phyloP scores from a whole-genome alignment of 2,888 invertebrate species.

The Melinopterus prodromus region DNA sequence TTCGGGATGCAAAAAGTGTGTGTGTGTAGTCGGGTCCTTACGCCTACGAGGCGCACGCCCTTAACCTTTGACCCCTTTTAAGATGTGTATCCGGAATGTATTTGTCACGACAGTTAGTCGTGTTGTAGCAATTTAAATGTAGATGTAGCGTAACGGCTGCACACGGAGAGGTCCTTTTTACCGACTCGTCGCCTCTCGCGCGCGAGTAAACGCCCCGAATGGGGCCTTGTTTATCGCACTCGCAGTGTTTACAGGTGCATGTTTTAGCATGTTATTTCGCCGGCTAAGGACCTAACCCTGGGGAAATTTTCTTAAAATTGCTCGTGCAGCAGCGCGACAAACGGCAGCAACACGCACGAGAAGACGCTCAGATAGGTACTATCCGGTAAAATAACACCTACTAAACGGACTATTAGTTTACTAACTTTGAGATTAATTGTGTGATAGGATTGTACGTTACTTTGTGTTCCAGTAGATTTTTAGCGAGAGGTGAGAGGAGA shows the following conservation, averaged over 20 bases:
- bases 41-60: conserved; percentile 41
- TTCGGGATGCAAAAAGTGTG: neutral
- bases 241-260: conserved; percentile 27
- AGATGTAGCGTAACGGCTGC: conserved; percentile 43
- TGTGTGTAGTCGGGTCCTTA: conserved; percentile 19
- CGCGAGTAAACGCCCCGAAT: neutral
- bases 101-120: conserved; percentile 54
- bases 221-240: conserved; percentile 26
- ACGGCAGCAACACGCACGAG: neutral
- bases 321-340: neutral
- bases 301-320: conserved; percentile 27
- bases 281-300: conserved; percentile 24
- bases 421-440: neutral
- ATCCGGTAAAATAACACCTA: no score
- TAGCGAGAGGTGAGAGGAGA: neutral
- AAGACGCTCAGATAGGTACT: neutral
- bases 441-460: neutral
- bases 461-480: neutral
- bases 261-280: conserved; percentile 23
- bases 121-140: conserved; percentile 54
- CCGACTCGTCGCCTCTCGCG: conserved; percentile 7
- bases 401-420: no score
- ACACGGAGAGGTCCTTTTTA: conserved; percentile 21
- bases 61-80: conserved; percentile 38
- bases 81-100: conserved; percentile 53